These are phyloP conservation scores for Orchesellides sinensis DNA, from an alignment of 2,888 invertebrate genomes.

Conservation along the genomic window DNA sequence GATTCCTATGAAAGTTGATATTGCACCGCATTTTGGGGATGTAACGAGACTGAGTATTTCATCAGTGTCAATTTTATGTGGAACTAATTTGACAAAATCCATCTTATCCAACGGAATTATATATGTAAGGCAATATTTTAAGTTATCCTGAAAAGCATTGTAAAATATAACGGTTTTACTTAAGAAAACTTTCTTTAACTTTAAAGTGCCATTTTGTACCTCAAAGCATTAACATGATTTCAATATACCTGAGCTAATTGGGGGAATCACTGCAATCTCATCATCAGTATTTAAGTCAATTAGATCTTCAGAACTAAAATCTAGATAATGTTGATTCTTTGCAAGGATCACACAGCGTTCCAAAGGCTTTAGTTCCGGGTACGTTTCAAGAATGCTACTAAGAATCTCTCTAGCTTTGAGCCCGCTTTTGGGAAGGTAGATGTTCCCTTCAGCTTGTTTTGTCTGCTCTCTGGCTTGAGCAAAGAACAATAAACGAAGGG, in stretches of 20 bases:
- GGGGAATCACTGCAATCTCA: conserved; percentile 94
- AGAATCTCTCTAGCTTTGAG: conserved; percentile 81
- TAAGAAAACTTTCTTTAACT: not conserved
- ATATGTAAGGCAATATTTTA: too few relatives aligned
- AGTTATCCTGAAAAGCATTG: too few relatives aligned
- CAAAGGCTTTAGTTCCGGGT: conserved; percentile 82
- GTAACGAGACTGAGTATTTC: conserved; percentile 83
- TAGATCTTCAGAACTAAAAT: conserved; percentile 78
- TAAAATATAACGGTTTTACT: not conserved
- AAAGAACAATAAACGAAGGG: conserved; percentile 89
- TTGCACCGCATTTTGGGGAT: conserved; percentile 89
- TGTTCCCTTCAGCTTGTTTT: conserved; percentile 81
- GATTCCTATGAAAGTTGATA: conserved; percentile 92
- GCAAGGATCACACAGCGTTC: conserved; percentile 86
- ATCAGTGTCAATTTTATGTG: conserved; percentile 83
- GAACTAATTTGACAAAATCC: conserved; percentile 84
- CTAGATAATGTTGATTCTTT: conserved; percentile 88
- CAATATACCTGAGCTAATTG: conserved; percentile 93
- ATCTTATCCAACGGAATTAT: conserved; percentile 78
- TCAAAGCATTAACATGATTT: not conserved
- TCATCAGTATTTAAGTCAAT: conserved; percentile 84
- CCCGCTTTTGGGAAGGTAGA: conserved; percentile 78
- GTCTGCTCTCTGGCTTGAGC: conserved; percentile 92
- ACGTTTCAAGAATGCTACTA: conserved; percentile 81
- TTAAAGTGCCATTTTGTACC: too few relatives aligned